phyloP scores from a whole-genome alignment of 2,888 invertebrate species.

The Didymodactylos carnosus region DNA sequence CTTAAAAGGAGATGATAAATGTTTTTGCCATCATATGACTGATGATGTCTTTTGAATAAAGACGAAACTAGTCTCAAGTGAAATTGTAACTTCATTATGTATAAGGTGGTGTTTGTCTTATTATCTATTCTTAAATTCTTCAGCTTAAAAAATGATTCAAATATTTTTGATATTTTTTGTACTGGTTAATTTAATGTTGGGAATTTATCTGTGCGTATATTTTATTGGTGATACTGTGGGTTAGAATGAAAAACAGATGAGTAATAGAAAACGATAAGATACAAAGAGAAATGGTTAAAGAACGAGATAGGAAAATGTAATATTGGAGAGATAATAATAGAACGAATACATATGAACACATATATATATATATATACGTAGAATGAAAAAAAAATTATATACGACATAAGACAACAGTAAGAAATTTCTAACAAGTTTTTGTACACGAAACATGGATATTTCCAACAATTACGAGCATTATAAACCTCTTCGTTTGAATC shows the following conservation, averaged over 20 bases:
- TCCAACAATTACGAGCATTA: not conserved
- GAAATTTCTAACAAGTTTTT: not conserved
- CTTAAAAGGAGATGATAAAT: too few species aligned
- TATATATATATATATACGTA: not conserved
- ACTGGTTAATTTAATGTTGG: not conserved
- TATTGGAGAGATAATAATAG: not conserved
- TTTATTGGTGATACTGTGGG: not conserved
- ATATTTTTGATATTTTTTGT: not conserved
- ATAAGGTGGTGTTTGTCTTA: too few species aligned
- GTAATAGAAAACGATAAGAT: not conserved
- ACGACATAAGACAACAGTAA: not conserved
- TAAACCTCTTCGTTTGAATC: not conserved
- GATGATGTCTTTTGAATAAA: too few species aligned
- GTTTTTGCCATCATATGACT: too few species aligned
- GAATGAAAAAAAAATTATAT: not conserved
- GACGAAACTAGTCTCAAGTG: too few species aligned
- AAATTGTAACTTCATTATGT: too few species aligned
- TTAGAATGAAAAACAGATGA: not conserved
- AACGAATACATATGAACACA: not conserved
- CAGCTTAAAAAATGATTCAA: too few species aligned
- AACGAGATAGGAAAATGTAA: not conserved
- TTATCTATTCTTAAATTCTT: too few species aligned
- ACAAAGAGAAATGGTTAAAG: too few species aligned
- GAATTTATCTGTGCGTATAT: not conserved
- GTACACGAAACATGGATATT: not conserved